Evolutionary conservation across 2,113 vertebrate genomes (phyloP).

Genomic region (Pelobates fuscus): DNA sequence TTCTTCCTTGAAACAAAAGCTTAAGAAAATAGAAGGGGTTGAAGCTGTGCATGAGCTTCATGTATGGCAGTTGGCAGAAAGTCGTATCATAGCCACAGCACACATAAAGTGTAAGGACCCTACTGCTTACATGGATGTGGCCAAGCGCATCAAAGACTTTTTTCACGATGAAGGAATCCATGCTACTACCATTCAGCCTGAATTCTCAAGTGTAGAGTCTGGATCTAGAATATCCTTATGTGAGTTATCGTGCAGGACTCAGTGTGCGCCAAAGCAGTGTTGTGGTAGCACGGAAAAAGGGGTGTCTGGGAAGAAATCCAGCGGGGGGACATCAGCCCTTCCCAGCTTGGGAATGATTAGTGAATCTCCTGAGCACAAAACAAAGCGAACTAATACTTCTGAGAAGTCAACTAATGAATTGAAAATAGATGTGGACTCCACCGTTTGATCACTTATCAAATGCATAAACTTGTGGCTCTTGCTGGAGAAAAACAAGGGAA

Average conservation of each 20-base stretch:
- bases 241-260: slow-evolving; percentile 93
- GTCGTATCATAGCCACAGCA: slow-evolving; percentile 95
- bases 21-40: slow-evolving; percentile 84
- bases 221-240: slow-evolving; percentile 81
- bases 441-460: slow-evolving; percentile 13
- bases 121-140: slow-evolving; percentile 94
- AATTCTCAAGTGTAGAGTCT: slow-evolving; percentile 89
- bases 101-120: slow-evolving; percentile 98
- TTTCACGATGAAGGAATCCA: slow-evolving; percentile 97
- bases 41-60: slow-evolving; percentile 95
- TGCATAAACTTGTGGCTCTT: not conserved
- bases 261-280: slow-evolving; percentile 94
- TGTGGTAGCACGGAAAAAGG: slow-evolving; percentile 79
- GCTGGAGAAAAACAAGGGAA: slow-evolving; percentile 15
- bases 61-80: slow-evolving; percentile 96
- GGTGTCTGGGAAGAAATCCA: slow-evolving; percentile 60
- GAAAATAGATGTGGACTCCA: slow-evolving; percentile 19
- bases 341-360: slow-evolving; percentile 80
- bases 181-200: slow-evolving; percentile 96
- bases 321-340: slow-evolving; percentile 63
- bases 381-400: slow-evolving; percentile 73
- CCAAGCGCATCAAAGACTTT: slow-evolving; percentile 94
- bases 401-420: slow-evolving; percentile 38
- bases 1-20: slow-evolving; percentile 81
- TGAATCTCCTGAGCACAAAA: slow-evolving; percentile 73